These are phyloP conservation scores for Amphiduros pacificus DNA, from an alignment of 2,888 invertebrate species.

Conservation along the genomic window DNA sequence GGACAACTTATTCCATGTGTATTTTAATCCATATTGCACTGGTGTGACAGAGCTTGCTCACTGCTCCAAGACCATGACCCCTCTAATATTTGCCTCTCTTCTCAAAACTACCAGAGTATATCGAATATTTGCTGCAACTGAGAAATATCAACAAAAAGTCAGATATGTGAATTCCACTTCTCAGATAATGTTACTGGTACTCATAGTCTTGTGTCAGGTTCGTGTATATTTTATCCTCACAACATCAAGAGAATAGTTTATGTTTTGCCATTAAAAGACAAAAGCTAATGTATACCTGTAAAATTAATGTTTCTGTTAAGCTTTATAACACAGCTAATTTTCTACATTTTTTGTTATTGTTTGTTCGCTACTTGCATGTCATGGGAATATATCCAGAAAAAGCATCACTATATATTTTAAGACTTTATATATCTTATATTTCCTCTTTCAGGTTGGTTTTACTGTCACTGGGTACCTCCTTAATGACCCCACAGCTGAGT, in stretches of 20 bases:
- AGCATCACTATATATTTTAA: background rate
- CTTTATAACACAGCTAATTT: too few species aligned
- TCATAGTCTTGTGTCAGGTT: constrained; percentile 20
- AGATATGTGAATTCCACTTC: constrained; percentile 1
- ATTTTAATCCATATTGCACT: too few species aligned
- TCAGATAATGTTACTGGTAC: constrained; percentile 12
- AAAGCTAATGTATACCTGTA: background rate
- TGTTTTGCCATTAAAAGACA: too few species aligned
- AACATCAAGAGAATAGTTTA: too few species aligned
- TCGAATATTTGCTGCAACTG: constrained; percentile 36
- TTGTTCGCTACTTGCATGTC: too few species aligned
- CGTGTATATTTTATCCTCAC: background rate
- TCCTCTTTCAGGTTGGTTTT: background rate
- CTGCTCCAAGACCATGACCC: constrained; percentile 21
- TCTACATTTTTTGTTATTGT: too few species aligned
- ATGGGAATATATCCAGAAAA: background rate
- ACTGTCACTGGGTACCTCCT: background rate
- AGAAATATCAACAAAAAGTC: constrained; percentile 15
- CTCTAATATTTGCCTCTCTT: constrained; percentile 21
- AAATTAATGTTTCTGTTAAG: background rate
- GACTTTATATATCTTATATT: background rate
- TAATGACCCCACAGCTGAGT: background rate
- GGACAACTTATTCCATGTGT: too few species aligned
- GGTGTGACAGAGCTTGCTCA: too few species aligned
- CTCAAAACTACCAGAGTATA: constrained; percentile 38